Conservation (phyloP, 2,888 invertebrate species). For the Ormyrus labotus region DNA sequence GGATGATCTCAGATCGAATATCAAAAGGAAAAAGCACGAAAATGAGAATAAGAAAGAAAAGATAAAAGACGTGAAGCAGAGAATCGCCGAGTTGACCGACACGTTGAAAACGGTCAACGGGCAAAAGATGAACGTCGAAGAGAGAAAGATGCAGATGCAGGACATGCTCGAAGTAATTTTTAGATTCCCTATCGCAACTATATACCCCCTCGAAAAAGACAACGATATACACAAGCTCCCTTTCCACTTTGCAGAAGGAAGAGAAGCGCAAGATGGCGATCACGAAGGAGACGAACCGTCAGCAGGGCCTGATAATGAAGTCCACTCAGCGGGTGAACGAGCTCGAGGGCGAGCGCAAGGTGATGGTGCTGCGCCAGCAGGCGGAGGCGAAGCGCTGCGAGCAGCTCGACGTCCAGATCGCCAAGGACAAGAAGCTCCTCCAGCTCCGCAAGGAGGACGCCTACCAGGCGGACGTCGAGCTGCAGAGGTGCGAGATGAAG, state of each 20-base stretch:
- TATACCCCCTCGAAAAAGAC: no score
- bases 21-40: conserved; percentile 57
- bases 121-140: conserved; percentile 78
- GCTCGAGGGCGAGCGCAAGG: conserved; percentile 64
- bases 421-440: conserved; percentile 63
- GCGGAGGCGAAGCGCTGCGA: conserved; percentile 65
- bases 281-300: conserved; percentile 63
- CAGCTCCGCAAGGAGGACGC: conserved; percentile 64
- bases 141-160: conserved; percentile 80
- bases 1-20: conserved; percentile 56
- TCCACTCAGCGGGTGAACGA: conserved; percentile 60
- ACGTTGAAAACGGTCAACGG: conserved; percentile 77
- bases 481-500: conserved; percentile 67
- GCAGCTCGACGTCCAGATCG: conserved; percentile 57
- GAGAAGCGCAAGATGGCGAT: conserved; percentile 65
- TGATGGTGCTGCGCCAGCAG: conserved; percentile 62
- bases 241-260: conserved; percentile 64
- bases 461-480: conserved; percentile 66
- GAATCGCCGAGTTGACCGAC: conserved; percentile 76
- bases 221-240: no score
- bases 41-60: conserved; percentile 59
- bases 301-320: conserved; percentile 64
- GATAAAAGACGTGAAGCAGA: conserved; percentile 60
- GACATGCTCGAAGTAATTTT: conserved; percentile 78
- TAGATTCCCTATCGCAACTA: no score